A percentile compares a stretch with the other conserved stretches of the same genome.
These are phyloP conservation scores for Pachyrhynchus sulphureomaculatus DNA, from an alignment of 1,140 invertebrate species.

Conservation along the genomic window DNA sequence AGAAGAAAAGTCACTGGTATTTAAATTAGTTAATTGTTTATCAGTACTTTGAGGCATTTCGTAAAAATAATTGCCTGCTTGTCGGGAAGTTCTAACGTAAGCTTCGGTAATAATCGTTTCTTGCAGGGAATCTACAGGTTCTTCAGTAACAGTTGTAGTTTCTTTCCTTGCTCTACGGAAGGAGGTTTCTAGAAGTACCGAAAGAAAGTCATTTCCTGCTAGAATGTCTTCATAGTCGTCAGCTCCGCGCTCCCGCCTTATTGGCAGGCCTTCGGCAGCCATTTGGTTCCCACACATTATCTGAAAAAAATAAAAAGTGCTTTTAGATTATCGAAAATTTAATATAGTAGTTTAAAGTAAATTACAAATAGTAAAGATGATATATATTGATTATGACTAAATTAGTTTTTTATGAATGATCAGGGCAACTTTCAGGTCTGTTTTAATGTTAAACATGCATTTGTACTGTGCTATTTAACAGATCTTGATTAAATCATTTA, in stretches of 20 bases:
- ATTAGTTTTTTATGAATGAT: no score
- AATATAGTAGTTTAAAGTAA: no score
- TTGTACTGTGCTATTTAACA: no score
- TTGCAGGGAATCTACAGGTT: slow-evolving; percentile 14
- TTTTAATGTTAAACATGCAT: no score
- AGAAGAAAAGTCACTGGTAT: slow-evolving; percentile 36
- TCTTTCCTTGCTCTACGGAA: slow-evolving; percentile 47
- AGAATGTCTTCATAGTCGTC: slow-evolving; percentile 56
- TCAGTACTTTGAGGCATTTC: slow-evolving; percentile 51
- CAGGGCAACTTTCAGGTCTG: no score
- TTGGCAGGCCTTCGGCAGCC: slow-evolving; percentile 32
- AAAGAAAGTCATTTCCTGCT: slow-evolving; percentile 60
- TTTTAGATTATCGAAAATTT: no score
- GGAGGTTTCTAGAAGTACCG: slow-evolving; percentile 55
- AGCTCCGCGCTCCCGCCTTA: slow-evolving; percentile 46
- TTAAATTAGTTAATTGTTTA: slow-evolving; percentile 26
- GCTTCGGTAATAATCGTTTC: slow-evolving; percentile 45
- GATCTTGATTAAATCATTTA: no score
- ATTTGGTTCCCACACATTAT: slow-evolving; percentile 38
- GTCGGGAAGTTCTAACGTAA: slow-evolving; percentile 42
- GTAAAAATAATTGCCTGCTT: slow-evolving; percentile 48
- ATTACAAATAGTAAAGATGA: no score
- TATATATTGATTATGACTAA: no score
- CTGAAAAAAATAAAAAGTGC: slow-evolving; percentile 30
- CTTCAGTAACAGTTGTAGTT: slow-evolving; percentile 46